A percentile compares a stretch with the other conserved stretches of the same genome.
These are phyloP conservation scores for Piaya cayana DNA, from an alignment of 2,113 vertebrate genomes.

Conservation along the genomic window DNA sequence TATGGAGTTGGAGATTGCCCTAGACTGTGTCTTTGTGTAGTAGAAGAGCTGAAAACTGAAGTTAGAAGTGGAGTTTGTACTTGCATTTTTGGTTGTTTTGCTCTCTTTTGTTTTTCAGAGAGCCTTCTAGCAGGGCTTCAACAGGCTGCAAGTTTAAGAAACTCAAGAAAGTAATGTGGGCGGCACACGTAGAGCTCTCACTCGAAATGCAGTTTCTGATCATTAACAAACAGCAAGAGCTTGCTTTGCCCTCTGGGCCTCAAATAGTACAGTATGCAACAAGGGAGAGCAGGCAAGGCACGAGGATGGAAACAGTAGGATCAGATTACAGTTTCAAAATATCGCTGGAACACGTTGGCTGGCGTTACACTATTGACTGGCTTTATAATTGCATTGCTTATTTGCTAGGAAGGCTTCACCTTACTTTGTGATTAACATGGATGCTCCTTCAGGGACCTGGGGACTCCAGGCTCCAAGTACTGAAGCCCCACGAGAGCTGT, in stretches of 20 bases:
- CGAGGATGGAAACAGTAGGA: constrained; percentile 74
- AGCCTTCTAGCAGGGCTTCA: background rate
- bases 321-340: constrained; percentile 81
- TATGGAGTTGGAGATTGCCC: constrained; percentile 13
- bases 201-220: constrained; percentile 55
- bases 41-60: background rate
- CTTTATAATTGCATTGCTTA: constrained; percentile 78
- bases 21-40: background rate
- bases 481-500: background rate
- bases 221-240: constrained; percentile 67
- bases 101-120: background rate
- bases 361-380: constrained; percentile 70
- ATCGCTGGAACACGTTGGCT: constrained; percentile 70
- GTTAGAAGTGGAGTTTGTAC: background rate
- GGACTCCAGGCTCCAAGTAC: background rate
- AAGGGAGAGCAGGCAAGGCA: constrained; percentile 70
- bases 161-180: constrained; percentile 41
- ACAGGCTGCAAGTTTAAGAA: background rate
- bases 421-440: constrained; percentile 74
- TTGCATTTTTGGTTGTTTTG: background rate
- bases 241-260: constrained; percentile 70
- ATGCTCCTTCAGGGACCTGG: constrained; percentile 52
- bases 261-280: constrained; percentile 71
- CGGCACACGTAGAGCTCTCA: background rate
- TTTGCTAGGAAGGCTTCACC: constrained; percentile 77